Evolutionary conservation across 2,113 vertebrate genomes (phyloP).

Genomic region (Brachionichthys hirsutus): DNA sequence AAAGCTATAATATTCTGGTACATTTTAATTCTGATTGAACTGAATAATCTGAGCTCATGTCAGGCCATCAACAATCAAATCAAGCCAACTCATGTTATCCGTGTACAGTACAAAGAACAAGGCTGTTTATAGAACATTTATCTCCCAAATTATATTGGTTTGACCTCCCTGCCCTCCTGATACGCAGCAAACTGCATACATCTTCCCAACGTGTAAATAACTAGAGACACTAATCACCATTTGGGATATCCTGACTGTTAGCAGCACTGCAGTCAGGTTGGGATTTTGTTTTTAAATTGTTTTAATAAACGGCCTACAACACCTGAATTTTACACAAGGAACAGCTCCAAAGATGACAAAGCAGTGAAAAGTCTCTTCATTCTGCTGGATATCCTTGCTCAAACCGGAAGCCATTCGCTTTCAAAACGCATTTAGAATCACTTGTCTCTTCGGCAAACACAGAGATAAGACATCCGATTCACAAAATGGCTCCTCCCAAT

Average conservation of each 20-base stretch:
- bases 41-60: neutral
- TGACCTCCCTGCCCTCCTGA: constrained; percentile 36
- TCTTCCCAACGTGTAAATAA: constrained; percentile 19
- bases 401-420: constrained; percentile 23
- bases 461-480: constrained; percentile 31
- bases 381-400: constrained; percentile 20
- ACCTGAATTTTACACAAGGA: neutral
- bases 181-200: constrained; percentile 40
- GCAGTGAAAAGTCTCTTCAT: constrained; percentile 38
- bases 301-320: constrained; percentile 8
- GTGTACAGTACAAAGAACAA: constrained; percentile 41
- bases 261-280: constrained; percentile 2
- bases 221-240: constrained; percentile 28
- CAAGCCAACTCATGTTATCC: constrained; percentile 6
- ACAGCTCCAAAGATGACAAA: constrained; percentile 6
- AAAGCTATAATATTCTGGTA: neutral
- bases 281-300: neutral
- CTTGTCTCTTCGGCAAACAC: constrained; percentile 1
- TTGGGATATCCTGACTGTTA: constrained; percentile 10
- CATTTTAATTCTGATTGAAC: neutral
- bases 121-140: constrained; percentile 48
- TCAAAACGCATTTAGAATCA: constrained; percentile 26
- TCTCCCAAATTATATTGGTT: constrained; percentile 43
- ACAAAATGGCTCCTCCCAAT: constrained; percentile 10
- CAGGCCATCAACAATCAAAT: constrained; percentile 14